Conservation (phyloP, 2,888 invertebrate species). For the Criorhina ranunculi region DNA sequence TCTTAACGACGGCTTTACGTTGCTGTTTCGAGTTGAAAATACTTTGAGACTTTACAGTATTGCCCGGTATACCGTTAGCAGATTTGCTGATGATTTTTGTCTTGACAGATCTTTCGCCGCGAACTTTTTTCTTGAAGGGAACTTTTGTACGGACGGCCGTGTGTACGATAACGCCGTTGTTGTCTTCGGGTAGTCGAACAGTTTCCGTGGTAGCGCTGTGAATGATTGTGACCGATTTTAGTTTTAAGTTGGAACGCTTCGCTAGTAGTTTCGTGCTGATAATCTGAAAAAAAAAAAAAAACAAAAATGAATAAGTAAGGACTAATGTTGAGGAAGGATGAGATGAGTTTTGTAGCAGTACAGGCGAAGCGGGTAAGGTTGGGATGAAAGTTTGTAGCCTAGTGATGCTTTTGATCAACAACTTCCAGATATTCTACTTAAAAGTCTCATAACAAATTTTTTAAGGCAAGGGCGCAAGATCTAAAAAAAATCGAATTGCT, state of each 20-base stretch:
- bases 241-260: slow-evolving; percentile 91
- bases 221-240: slow-evolving; percentile 94
- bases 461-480: too few species aligned
- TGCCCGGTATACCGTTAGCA: slow-evolving; percentile 76
- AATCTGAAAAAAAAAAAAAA: slow-evolving; percentile 86
- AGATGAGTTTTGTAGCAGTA: slow-evolving; percentile 22
- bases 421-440: too few species aligned
- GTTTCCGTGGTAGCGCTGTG: slow-evolving; percentile 96
- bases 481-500: too few species aligned
- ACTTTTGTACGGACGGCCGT: slow-evolving; percentile 94
- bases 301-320: slow-evolving; percentile 53
- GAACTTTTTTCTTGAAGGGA: slow-evolving; percentile 93
- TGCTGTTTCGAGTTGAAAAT: slow-evolving; percentile 69
- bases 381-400: too few species aligned
- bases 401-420: too few species aligned
- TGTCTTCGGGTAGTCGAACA: slow-evolving; percentile 91
- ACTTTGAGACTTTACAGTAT: slow-evolving; percentile 41
- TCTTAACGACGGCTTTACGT: slow-evolving; percentile 81
- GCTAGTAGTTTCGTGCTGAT: slow-evolving; percentile 92
- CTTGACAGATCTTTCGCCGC: slow-evolving; percentile 82
- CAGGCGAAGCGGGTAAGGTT: background rate
- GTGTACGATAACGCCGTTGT: slow-evolving; percentile 91
- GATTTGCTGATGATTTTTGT: slow-evolving; percentile 83
- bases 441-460: too few species aligned
- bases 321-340: background rate